Conservation (phyloP, 23 tunicate genomes). For the Phallusia fumigata region DNA sequence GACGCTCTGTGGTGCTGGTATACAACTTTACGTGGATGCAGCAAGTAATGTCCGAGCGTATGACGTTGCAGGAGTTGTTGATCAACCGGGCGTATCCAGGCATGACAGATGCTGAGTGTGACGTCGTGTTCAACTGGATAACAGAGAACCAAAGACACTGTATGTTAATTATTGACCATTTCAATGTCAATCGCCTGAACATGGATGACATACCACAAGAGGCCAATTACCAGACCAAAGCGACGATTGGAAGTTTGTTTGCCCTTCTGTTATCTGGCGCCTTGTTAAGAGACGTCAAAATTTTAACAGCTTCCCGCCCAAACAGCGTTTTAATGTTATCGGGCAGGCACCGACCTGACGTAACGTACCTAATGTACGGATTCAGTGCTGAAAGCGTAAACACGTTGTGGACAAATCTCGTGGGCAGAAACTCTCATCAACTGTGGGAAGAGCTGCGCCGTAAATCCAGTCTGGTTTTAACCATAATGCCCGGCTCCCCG, state of each 20-base stretch:
- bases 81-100: not conserved
- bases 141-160: not conserved
- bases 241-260: not conserved
- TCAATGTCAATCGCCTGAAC: not conserved
- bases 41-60: not conserved
- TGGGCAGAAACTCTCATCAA: not conserved
- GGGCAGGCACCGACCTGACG: not conserved
- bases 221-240: not conserved
- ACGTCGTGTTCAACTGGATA: not conserved
- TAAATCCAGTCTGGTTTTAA: not conserved
- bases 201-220: not conserved
- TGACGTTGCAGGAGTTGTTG: not conserved
- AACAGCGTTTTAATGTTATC: not conserved
- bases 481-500: constrained; percentile 1
- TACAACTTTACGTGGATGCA: not conserved
- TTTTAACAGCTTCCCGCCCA: not conserved
- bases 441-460: not conserved
- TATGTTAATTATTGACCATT: not conserved
- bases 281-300: not conserved
- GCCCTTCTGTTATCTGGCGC: not conserved
- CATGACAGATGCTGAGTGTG: not conserved
- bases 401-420: not conserved
- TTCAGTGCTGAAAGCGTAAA: not conserved
- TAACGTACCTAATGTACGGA: not conserved
- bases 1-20: not conserved